A percentile compares a stretch with the other conserved stretches of the same genome.
phyloP scores from a whole-genome alignment of 1,140 invertebrate genomes.

The Drosophila repleta region DNA sequence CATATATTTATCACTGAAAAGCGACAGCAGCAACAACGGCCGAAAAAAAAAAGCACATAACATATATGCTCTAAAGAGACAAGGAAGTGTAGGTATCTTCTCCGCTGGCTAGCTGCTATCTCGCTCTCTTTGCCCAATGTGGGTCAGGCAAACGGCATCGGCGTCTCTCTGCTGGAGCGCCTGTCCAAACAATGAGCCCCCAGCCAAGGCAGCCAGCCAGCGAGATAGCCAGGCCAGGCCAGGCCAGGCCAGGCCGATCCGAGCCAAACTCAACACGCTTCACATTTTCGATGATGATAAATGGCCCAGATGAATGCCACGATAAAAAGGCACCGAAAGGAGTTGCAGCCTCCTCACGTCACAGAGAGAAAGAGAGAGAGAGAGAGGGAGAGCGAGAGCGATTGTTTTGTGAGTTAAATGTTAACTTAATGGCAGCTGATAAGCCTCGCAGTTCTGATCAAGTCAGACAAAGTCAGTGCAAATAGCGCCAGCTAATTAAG shows the following conservation, averaged over 20 bases:
- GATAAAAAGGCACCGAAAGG: constrained; percentile 52
- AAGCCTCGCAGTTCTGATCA: constrained; percentile 29
- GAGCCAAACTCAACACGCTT: constrained; percentile 50
- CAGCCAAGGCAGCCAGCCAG: constrained; percentile 16
- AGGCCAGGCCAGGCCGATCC: too few species aligned
- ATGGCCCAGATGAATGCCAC: constrained; percentile 50
- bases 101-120: constrained; percentile 12
- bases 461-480: constrained; percentile 20
- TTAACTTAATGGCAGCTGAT: constrained; percentile 35
- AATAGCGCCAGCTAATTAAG: constrained; percentile 23
- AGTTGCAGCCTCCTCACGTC: constrained; percentile 3
- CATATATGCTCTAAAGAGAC: neutral
- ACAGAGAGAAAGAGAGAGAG: neutral
- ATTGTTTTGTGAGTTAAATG: constrained; percentile 33
- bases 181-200: constrained; percentile 52
- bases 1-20: constrained; percentile 59
- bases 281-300: constrained; percentile 58
- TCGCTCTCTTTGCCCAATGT: constrained; percentile 22
- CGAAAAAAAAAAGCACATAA: constrained; percentile 23
- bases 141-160: constrained; percentile 46
- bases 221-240: neutral
- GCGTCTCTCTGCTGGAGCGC: constrained; percentile 44
- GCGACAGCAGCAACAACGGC: constrained; percentile 39
- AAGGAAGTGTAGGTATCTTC: constrained; percentile 28
- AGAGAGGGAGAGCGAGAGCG: neutral